Evolutionary conservation across 2,113 vertebrate species (phyloP).

Genomic region (Phrynosoma blainvillii): DNA sequence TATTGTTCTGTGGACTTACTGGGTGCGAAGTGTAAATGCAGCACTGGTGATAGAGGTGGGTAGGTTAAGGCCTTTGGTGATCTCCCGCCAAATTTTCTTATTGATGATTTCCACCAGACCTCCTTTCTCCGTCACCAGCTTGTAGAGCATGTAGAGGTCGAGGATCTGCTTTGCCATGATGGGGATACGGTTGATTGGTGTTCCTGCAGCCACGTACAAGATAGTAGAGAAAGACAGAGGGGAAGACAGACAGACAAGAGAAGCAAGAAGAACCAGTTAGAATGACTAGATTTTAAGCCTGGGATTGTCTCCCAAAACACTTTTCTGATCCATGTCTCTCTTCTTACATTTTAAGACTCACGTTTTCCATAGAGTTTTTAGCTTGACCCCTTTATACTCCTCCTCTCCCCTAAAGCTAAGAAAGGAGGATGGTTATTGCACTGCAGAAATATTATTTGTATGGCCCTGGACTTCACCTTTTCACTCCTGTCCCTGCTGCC

Average conservation of each 20-base stretch:
- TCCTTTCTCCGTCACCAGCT: constrained; percentile 96
- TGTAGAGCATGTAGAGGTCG: constrained; percentile 95
- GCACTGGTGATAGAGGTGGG: constrained; percentile 98
- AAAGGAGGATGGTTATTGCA: not conserved
- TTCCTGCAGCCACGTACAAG: constrained; percentile 77
- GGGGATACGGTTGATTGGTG: constrained; percentile 96
- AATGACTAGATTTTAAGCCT: not conserved
- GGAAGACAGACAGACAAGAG: not conserved
- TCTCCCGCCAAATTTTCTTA: constrained; percentile 98
- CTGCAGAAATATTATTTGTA: fast-evolving
- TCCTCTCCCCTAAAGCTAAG: not conserved
- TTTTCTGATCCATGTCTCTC: not conserved
- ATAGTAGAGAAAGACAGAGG: not conserved
- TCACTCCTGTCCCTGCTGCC: not conserved
- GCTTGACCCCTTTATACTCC: not conserved
- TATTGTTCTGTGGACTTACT: constrained; percentile 74
- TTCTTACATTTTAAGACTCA: no score
- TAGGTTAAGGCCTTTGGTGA: constrained; percentile 96
- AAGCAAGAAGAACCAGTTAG: not conserved
- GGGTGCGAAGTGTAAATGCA: constrained; percentile 95
- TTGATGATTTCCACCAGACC: constrained; percentile 98
- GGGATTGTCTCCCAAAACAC: no score
- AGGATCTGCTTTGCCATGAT: constrained; percentile 99
- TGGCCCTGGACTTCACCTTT: no score
- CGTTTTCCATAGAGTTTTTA: not conserved